phyloP scores from a whole-genome alignment of 2,888 invertebrate genomes.

The Drosophila atroscutellata region DNA sequence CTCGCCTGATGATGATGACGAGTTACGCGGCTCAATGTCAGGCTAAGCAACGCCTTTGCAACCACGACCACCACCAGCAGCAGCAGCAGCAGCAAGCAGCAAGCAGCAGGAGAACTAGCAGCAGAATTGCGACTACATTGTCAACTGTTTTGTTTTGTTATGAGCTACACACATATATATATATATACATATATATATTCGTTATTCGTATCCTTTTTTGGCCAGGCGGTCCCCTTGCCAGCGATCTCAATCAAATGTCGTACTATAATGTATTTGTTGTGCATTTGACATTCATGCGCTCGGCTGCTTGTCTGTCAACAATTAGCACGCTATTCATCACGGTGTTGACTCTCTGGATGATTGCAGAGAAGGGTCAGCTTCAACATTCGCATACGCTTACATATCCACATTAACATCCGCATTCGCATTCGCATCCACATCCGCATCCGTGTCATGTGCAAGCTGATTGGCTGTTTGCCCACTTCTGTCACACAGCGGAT shows the following conservation, averaged over 20 bases:
- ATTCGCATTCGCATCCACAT: constrained; percentile 23
- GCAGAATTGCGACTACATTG: constrained; percentile 36
- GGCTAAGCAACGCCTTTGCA: constrained; percentile 24
- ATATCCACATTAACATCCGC: constrained; percentile 1
- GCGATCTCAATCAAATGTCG: constrained; percentile 72
- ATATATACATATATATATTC: background rate
- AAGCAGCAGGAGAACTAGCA: constrained; percentile 12
- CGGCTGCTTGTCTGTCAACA: constrained; percentile 81
- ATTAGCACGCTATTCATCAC: constrained; percentile 85
- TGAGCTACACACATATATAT: background rate
- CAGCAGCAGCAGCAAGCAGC: constrained; percentile 7
- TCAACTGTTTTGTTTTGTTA: constrained; percentile 49
- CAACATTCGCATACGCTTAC: constrained; percentile 26
- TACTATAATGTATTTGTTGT: constrained; percentile 64
- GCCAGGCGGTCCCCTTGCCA: constrained; percentile 25
- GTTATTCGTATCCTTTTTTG: constrained; percentile 43
- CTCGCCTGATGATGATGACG: constrained; percentile 57
- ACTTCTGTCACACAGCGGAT: constrained; percentile 34
- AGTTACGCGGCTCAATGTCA: constrained; percentile 77
- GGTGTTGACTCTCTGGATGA: constrained; percentile 53
- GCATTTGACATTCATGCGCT: constrained; percentile 75
- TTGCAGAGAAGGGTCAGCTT: constrained; percentile 47
- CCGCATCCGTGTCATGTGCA: constrained; percentile 4
- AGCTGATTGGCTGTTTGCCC: constrained; percentile 25
- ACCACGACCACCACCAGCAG: constrained; percentile 2